Evolutionary conservation across 1,140 invertebrate species (phyloP).

Genomic region (Drosophila yakuba): DNA sequence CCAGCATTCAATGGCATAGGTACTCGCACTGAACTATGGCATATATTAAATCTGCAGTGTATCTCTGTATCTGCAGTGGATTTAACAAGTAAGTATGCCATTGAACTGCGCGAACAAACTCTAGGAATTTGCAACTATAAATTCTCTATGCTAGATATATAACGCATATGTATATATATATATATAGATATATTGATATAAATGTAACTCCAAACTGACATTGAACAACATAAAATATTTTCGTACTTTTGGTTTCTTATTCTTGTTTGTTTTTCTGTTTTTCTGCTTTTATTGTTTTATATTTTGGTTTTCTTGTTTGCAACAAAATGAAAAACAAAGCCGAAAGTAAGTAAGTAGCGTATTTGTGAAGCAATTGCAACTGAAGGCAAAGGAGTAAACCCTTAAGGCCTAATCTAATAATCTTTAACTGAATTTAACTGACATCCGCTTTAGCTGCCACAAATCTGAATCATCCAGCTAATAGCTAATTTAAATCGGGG

Average conservation of each 20-base stretch:
- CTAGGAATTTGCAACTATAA: constrained; percentile 61
- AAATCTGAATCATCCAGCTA: constrained; percentile 16
- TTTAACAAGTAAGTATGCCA: constrained; percentile 42
- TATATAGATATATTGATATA: constrained; percentile 62
- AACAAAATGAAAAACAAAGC: constrained; percentile 64
- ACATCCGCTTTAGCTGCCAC: constrained; percentile 3
- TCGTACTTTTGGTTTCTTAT: constrained; percentile 60
- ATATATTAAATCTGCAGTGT: constrained; percentile 32
- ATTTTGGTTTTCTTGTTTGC: constrained; percentile 48
- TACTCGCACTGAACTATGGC: constrained; percentile 40
- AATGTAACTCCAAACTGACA: constrained; percentile 84
- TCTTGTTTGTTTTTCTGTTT: constrained; percentile 25
- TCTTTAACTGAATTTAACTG: constrained; percentile 28
- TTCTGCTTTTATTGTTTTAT: constrained; percentile 41
- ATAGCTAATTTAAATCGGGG: constrained; percentile 10
- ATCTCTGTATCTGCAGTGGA: constrained; percentile 9
- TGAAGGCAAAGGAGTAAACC: constrained; percentile 34
- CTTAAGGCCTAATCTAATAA: constrained; percentile 1
- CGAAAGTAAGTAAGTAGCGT: constrained; percentile 52
- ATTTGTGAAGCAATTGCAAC: constrained; percentile 51
- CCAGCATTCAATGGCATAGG: constrained; percentile 53
- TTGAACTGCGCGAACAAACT: constrained; percentile 63
- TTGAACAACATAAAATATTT: constrained; percentile 84
- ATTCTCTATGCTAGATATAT: constrained; percentile 57
- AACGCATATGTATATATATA: constrained; percentile 80